Evolutionary conservation across 2,113 vertebrate genomes (phyloP).

Genomic region (Gymnocephalus cernua): DNA sequence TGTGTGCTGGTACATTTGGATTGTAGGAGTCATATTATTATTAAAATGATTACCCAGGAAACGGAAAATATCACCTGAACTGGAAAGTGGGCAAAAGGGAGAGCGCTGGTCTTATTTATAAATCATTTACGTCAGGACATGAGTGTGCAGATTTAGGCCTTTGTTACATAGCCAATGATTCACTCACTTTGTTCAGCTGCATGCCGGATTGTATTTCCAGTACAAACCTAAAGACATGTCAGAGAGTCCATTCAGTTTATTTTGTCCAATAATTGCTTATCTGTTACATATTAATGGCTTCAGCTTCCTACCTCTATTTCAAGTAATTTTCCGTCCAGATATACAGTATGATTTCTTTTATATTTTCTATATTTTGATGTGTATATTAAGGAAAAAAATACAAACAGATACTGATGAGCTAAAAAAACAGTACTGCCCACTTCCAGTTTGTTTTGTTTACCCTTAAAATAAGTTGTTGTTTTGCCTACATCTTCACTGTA

Average conservation of each 20-base stretch:
- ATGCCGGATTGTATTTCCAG: conserved; percentile 11
- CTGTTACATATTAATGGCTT: not conserved
- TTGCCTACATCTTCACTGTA: not conserved
- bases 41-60: conserved; percentile 51
- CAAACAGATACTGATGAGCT: not conserved
- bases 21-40: not conserved
- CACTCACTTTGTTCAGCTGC: conserved; percentile 34
- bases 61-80: conserved; percentile 26
- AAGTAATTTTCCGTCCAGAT: not conserved
- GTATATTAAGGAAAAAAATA: not conserved
- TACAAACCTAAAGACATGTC: not conserved
- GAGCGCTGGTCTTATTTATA: conserved; percentile 50
- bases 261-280: not conserved
- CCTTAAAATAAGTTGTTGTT: too few relatives aligned
- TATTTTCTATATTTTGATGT: not conserved
- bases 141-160: conserved; percentile 54
- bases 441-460: too few relatives aligned
- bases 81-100: conserved; percentile 42
- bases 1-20: not conserved
- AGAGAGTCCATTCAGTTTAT: not conserved
- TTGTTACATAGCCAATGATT: conserved; percentile 56
- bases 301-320: not conserved
- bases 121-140: conserved; percentile 65
- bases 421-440: too few relatives aligned
- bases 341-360: too few relatives aligned